phyloP scores from a whole-genome alignment of 2,113 vertebrate species.

The Bos taurus region DNA sequence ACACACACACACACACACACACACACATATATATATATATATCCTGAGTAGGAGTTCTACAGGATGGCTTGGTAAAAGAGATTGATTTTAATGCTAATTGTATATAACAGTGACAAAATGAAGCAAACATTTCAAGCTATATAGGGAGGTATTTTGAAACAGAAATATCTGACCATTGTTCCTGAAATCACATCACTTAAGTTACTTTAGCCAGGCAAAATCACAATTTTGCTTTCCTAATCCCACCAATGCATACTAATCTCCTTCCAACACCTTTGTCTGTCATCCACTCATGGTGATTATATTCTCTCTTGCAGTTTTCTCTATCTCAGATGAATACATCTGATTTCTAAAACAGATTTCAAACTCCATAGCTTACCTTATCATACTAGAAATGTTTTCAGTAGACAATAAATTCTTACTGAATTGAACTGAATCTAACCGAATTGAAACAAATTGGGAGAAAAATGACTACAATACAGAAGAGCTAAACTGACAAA shows the following conservation, averaged over 20 bases:
- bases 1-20: background rate
- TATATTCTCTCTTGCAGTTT: background rate
- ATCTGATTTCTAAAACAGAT: background rate
- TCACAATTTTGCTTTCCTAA: background rate
- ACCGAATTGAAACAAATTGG: constrained; percentile 9
- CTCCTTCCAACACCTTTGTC: background rate
- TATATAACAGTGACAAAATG: background rate
- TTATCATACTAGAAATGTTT: constrained; percentile 28
- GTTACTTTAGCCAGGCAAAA: background rate
- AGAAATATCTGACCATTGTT: background rate
- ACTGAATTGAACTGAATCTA: constrained; percentile 27
- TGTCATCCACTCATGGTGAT: background rate
- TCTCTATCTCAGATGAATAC: background rate
- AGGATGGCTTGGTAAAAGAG: background rate
- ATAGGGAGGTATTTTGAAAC: background rate
- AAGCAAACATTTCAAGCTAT: background rate
- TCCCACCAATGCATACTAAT: background rate
- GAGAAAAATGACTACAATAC: background rate
- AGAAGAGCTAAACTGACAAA: background rate
- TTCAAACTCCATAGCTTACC: background rate
- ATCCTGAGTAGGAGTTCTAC: background rate
- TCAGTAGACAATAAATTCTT: background rate
- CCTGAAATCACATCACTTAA: background rate
- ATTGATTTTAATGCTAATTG: background rate
- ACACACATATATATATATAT: rapidly evolving